Evolutionary conservation across 1,140 invertebrate genomes (phyloP), one percentile per base, ranked within the genome.

Genomic region (Drosophila repletoides): DNA sequence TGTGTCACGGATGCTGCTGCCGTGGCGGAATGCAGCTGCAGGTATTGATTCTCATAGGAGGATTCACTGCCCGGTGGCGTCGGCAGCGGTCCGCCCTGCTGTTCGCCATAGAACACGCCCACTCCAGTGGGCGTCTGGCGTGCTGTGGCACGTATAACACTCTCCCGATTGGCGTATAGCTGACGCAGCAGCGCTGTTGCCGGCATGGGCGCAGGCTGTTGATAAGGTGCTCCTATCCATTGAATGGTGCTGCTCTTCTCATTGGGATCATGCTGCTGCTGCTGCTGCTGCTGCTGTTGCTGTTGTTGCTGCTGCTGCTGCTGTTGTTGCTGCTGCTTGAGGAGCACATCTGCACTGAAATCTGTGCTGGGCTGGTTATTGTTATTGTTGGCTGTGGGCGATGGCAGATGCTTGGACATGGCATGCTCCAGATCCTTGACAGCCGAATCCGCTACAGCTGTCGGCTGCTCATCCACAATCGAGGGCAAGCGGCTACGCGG

Each of bases 341-440:
- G 90, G 4, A 97, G 89, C 0, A 96, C 94, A 86, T 97, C 96
- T 0, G 96, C 95, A 59, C 96, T 97, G 83, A 97, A 97, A 83
- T 97, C 96, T 0, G 96, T 91, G 4, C 92, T 93, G 10, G 92
- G 89, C 2, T 84, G 77, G 19, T 69, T 68, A 41, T 70, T 71
- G 55, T 66, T 72, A 10, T 45, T 55, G 36, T 58, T 64, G 45
- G 72, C 14, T 9, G 56, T 87, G 1, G 93, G 91, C 3, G 93
- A 92, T 0, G 97, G 97, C 31, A 98, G 91, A 91, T 98, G 97
- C 88, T 98, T 97, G 14, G 97, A 98, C 97, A 98, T 99, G 7
- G 96, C 97, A 76, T 98, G 96, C 90, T 99, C 97, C 63, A 98
- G 91, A 77, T 98, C 97, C 89, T 97, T 97, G 0, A 90, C 89